A percentile compares a stretch with the other conserved stretches of the same genome.
Evolutionary conservation across 2,113 vertebrate species (phyloP).

Genomic region (Delphinapterus leucas): DNA sequence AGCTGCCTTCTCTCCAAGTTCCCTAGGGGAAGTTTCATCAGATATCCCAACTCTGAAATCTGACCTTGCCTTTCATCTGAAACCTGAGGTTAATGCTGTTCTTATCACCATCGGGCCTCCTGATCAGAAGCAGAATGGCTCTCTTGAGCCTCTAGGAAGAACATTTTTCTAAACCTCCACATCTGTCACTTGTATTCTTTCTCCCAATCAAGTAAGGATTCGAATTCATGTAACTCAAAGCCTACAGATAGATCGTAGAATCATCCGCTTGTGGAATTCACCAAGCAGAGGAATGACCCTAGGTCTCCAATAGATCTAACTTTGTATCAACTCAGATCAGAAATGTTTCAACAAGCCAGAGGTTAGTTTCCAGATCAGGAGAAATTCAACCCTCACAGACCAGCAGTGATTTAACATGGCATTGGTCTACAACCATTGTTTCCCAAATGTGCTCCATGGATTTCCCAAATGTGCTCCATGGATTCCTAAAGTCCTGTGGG

Average conservation of each 20-base stretch:
- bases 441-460: background rate
- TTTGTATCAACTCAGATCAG: background rate
- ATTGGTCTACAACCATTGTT: background rate
- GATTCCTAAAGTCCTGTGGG: background rate
- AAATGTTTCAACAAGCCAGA: background rate
- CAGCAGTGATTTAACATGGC: background rate
- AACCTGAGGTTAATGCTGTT: background rate
- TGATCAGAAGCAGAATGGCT: background rate
- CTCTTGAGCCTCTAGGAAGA: background rate
- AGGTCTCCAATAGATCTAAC: background rate
- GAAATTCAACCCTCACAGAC: background rate
- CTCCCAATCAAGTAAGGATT: background rate
- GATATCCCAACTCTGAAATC: slow-evolving; percentile 36
- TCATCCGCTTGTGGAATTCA: background rate
- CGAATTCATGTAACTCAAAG: background rate
- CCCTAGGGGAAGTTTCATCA: slow-evolving; percentile 26
- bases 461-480: background rate
- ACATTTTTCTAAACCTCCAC: background rate
- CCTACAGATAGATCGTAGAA: background rate
- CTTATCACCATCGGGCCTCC: background rate
- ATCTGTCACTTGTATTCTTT: background rate
- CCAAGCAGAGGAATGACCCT: background rate
- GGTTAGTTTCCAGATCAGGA: background rate
- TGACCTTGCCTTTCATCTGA: slow-evolving; percentile 44
- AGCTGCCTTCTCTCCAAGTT: background rate